Base-by-base conservation (phyloP, 1,140 invertebrate genomes). In the Drosophila pectinifera region DNA sequence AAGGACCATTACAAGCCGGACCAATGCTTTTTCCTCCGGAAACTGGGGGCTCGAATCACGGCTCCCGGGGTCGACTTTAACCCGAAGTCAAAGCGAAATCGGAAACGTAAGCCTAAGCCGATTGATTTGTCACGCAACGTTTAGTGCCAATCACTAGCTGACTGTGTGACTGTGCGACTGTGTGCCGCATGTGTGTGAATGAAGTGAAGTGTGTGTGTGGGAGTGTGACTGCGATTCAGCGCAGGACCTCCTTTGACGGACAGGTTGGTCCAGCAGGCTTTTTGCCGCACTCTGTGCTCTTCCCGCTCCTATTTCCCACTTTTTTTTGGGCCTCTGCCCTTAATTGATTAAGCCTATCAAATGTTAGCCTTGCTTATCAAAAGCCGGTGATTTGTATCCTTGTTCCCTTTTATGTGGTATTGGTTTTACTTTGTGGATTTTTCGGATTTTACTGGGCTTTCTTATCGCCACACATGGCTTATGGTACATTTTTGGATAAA, bases 111-210 rank as follows among this genome's bases (percentile, higher is more conserved):
- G 70, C 83, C 75, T 90, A 90, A 89, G 82, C 84, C 80, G 80
- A 84, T 89, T 89, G 84, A 89, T 89, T 89, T 84, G 84, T 80
- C 80, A 89, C 80, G 85, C 85, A 80, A 80, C 85, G 78, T 84
- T 90, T 84, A 78, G 63, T 62, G 73, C 59, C 59, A 70, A 58
- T 56, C 54, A 53, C 80, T 76, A 83, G 83, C 72, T 77, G 57
- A 55, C 43, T 73, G 68, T 46, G 73, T 51, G 61, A n/a, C n/a
- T n/a, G n/a, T n/a, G n/a, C n/a, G 57, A 55, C 43, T 73, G 68
- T 46, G 73, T 51, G 61, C 46, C 45, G 34, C 22, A 22, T 22
- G 69, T 64, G 46, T 55, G 62, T 26, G 34, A 16, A 53, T 38
- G 46, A 48, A 53, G 49, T 53, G 65, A 38, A 4, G 36, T 51